phyloP scores from a whole-genome alignment of 2,888 invertebrate species.

The Eupelmus urozonus region DNA sequence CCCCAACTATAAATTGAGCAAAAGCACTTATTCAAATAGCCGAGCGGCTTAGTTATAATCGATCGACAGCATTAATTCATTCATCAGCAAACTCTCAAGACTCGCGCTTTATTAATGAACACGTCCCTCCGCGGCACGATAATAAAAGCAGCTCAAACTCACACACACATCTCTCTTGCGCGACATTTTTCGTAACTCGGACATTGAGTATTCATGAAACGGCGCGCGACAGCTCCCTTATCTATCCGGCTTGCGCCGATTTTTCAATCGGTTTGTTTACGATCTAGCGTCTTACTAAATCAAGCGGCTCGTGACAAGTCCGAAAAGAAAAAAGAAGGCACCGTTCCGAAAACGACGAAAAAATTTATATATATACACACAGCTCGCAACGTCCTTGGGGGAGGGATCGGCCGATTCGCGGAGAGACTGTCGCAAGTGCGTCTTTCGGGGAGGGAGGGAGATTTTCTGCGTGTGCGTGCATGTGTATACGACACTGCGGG shows the following conservation, averaged over 20 bases:
- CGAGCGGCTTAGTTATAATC: no score
- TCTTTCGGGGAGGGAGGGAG: background rate
- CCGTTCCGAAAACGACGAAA: background rate
- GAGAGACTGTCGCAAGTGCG: background rate
- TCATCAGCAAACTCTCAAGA: background rate
- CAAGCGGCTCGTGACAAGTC: background rate
- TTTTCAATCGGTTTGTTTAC: constrained; percentile 4
- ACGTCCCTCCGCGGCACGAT: background rate
- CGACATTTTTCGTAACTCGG: no score
- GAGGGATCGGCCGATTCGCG: no score
- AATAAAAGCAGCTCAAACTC: background rate
- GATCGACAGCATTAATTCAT: background rate
- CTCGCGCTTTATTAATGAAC: background rate
- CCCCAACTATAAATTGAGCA: no score
- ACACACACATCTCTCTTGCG: no score
- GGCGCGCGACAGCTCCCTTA: background rate
- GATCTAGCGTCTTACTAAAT: constrained; percentile 39
- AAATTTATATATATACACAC: background rate
- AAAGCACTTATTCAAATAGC: no score
- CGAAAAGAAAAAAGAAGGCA: background rate
- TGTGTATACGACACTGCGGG: constrained; percentile 30
- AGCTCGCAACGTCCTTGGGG: background rate
- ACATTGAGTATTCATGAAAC: constrained; percentile 21
- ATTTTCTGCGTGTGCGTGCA: background rate
- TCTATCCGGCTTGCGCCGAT: background rate